phyloP scores from a whole-genome alignment of 2,888 invertebrate species.

The Harmothoe impar region DNA sequence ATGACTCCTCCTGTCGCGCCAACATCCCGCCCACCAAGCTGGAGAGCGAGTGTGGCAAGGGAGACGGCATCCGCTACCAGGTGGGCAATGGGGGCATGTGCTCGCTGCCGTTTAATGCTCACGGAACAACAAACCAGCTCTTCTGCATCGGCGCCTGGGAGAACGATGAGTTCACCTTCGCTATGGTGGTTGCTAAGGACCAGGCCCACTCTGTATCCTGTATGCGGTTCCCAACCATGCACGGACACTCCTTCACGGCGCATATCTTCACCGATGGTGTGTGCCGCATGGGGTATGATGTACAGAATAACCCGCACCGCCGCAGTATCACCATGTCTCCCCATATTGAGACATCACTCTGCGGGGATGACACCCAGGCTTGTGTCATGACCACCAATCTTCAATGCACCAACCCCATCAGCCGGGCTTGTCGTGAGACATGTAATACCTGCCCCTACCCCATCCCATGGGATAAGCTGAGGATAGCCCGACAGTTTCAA shows the following conservation, averaged over 20 bases:
- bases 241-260: constrained; percentile 47
- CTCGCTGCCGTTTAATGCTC: background rate
- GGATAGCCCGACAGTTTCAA: constrained; percentile 25
- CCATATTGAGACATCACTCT: constrained; percentile 46
- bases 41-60: constrained; percentile 52
- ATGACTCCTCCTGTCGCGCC: constrained; percentile 28
- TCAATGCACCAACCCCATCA: background rate
- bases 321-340: constrained; percentile 54
- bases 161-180: constrained; percentile 16
- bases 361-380: constrained; percentile 49
- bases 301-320: background rate
- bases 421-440: constrained; percentile 22
- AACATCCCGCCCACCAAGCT: constrained; percentile 43
- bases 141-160: constrained; percentile 41
- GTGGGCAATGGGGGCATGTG: background rate
- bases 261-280: constrained; percentile 6
- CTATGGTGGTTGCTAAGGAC: constrained; percentile 29
- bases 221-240: constrained; percentile 46
- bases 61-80: constrained; percentile 35
- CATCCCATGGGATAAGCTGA: background rate
- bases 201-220: background rate
- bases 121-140: background rate
- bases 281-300: constrained; percentile 30
- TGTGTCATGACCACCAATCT: background rate
- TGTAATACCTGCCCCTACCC: constrained; percentile 39